Conservation (phyloP, 2,113 vertebrate species). For the Oxyruncus cristatus region DNA sequence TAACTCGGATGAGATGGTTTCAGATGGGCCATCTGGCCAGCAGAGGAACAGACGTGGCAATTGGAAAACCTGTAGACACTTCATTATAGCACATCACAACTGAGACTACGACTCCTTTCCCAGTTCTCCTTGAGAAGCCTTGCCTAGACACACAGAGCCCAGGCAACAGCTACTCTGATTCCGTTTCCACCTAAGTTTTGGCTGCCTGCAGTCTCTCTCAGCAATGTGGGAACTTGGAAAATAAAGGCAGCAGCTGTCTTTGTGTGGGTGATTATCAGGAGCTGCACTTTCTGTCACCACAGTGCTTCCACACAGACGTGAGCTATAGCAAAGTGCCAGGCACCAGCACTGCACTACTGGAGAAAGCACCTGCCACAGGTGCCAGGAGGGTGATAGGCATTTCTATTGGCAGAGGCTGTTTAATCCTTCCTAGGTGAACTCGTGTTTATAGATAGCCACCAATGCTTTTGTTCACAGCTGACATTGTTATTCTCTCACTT, state of each 20-base stretch:
- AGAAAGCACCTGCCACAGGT: not conserved
- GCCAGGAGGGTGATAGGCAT: not conserved
- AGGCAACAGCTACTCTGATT: not conserved
- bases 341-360: not conserved
- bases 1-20: not conserved
- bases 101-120: not conserved
- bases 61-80: not conserved
- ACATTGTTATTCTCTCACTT: not conserved
- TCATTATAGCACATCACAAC: not conserved
- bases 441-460: not conserved
- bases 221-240: not conserved
- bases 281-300: not conserved
- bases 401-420: not conserved
- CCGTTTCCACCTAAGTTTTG: not conserved
- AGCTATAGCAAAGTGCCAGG: not conserved
- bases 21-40: not conserved
- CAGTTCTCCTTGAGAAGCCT: not conserved
- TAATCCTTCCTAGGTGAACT: not conserved
- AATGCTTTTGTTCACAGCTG: not conserved
- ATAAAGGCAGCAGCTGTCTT: not conserved
- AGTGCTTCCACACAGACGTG: not conserved
- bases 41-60: not conserved
- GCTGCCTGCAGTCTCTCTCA: not conserved
- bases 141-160: not conserved
- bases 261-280: not conserved